Percentiles rank a stretch among this genome's conserved stretches.
These are phyloP conservation scores for Melipona quadrifasciata DNA, from an alignment of 1,140 invertebrate species.

Conservation along the genomic window DNA sequence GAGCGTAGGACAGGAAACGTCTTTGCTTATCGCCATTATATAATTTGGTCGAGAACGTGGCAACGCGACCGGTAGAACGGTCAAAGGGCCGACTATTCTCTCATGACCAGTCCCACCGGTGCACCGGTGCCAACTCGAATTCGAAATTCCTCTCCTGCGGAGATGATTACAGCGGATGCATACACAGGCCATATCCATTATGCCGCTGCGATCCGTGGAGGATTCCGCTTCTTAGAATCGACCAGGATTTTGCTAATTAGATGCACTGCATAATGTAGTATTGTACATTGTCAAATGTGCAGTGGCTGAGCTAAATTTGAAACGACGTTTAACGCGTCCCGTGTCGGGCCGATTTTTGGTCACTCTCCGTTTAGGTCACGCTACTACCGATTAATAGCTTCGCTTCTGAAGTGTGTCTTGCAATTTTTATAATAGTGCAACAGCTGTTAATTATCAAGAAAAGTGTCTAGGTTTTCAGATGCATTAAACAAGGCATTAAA, in stretches of 20 bases:
- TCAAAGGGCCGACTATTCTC: slow-evolving; percentile 22
- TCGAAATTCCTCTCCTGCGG: slow-evolving; percentile 17
- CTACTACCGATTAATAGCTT: too few relatives aligned
- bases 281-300: not conserved
- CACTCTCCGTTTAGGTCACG: too few relatives aligned
- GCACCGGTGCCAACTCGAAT: slow-evolving; percentile 18
- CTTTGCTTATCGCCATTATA: slow-evolving; percentile 41
- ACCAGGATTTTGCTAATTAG: not conserved
- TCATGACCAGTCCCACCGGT: not conserved
- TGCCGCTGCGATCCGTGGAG: not conserved
- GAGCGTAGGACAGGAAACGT: not conserved
- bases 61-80: not conserved
- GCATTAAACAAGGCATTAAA: too few relatives aligned
- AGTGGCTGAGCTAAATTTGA: not conserved
- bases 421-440: too few relatives aligned
- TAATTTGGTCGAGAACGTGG: slow-evolving; percentile 29
- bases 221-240: not conserved
- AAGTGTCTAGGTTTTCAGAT: too few relatives aligned
- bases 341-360: too few relatives aligned
- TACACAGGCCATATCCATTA: not conserved
- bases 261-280: not conserved
- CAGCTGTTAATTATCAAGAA: too few relatives aligned
- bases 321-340: too few relatives aligned
- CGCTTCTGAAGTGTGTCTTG: too few relatives aligned
- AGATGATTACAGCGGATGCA: slow-evolving; percentile 13